These are phyloP conservation scores for Misgurnus anguillicaudatus DNA, from an alignment of 2,113 vertebrate genomes.

Conservation along the genomic window DNA sequence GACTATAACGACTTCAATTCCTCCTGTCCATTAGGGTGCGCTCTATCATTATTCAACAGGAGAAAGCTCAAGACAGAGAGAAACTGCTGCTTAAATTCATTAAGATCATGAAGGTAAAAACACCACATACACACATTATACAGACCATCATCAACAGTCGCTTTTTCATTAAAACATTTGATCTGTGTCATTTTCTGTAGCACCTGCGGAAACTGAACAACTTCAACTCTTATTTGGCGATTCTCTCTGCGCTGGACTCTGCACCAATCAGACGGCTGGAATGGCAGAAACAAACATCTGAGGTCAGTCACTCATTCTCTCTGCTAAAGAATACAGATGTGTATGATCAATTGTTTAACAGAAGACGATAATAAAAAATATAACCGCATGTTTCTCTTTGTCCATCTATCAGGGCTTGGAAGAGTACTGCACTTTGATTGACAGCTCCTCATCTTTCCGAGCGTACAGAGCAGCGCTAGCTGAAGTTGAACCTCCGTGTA, in stretches of 20 bases:
- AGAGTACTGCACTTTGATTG: constrained; percentile 96
- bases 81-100: constrained; percentile 97
- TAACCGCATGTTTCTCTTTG: background rate
- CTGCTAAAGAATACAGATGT: background rate
- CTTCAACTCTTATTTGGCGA: constrained; percentile 99
- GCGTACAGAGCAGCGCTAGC: constrained; percentile 94
- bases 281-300: constrained; percentile 99
- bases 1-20: background rate
- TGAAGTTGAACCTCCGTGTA: constrained; percentile 95
- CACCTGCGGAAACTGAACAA: constrained; percentile 98
- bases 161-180: background rate
- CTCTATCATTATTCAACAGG: constrained; percentile 96
- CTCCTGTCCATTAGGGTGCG: constrained; percentile 83
- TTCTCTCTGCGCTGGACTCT: constrained; percentile 95
- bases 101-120: constrained; percentile 98
- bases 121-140: background rate
- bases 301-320: constrained; percentile 74
- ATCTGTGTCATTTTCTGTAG: constrained; percentile 64
- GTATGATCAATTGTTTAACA: too few species aligned
- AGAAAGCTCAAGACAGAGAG: constrained; percentile 96
- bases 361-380: too few species aligned
- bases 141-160: too few species aligned
- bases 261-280: constrained; percentile 95
- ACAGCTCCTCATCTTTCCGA: constrained; percentile 98
- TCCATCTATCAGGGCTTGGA: constrained; percentile 81